Percentiles rank a stretch among this genome's conserved stretches.
Conservation (phyloP, 2,888 invertebrate genomes). For the Meiosimyza platycephala region DNA sequence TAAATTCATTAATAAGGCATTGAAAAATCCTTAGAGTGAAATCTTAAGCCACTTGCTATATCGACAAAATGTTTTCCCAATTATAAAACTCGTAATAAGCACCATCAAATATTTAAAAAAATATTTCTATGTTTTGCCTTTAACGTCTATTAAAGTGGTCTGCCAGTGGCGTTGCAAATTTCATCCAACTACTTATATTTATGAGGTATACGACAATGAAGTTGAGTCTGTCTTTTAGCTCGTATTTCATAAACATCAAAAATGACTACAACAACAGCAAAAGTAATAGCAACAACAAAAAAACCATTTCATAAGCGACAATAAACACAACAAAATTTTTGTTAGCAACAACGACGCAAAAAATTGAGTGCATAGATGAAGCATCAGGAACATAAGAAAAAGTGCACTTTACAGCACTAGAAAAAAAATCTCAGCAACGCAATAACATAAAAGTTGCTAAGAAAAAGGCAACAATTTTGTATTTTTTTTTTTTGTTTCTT, state of each 20-base stretch:
- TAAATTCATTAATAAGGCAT: too few species aligned
- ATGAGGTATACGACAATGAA: background rate
- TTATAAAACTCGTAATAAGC: too few species aligned
- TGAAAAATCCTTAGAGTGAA: too few species aligned
- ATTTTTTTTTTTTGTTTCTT: too few species aligned
- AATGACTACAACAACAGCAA: background rate
- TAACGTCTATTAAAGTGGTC: too few species aligned
- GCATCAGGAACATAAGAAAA: background rate
- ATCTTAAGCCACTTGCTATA: too few species aligned
- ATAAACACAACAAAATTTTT: background rate
- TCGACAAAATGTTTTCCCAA: too few species aligned
- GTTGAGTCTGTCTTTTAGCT: background rate
- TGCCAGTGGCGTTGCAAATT: background rate
- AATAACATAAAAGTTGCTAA: constrained; percentile 19
- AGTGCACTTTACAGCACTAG: background rate
- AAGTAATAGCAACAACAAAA: background rate
- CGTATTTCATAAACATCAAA: background rate
- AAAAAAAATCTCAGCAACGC: background rate
- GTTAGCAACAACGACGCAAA: too few species aligned
- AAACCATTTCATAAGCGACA: background rate
- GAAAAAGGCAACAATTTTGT: background rate
- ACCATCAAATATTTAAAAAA: too few species aligned
- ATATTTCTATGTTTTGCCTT: too few species aligned
- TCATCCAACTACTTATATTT: background rate
- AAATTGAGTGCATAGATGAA: too few species aligned